Percentiles rank a stretch among this genome's conserved stretches.
Conservation (phyloP, 2,797 vertebrate genomes). For the Labroides dimidiatus region DNA sequence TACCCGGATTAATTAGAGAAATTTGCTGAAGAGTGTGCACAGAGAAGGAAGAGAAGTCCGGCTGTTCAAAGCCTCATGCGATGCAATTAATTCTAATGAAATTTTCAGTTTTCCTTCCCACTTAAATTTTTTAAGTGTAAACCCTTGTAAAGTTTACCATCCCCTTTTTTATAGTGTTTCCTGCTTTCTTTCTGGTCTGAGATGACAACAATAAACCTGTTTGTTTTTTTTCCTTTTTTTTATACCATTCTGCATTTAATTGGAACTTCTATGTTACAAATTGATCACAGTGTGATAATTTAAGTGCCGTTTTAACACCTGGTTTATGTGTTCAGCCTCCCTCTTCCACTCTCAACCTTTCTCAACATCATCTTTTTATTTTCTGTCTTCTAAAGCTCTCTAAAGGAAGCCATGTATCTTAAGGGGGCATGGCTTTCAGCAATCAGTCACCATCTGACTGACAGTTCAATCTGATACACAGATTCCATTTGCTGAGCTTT, state of each 20-base stretch:
- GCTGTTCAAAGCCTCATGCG: slow-evolving; percentile 10
- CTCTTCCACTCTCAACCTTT: slow-evolving; percentile 13
- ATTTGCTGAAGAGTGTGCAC: slow-evolving; percentile 49
- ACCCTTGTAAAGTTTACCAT: too few relatives aligned
- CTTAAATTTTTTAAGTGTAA: too few relatives aligned
- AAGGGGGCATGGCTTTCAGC: slow-evolving; percentile 63
- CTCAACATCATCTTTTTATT: slow-evolving; percentile 5
- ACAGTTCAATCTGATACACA: slow-evolving; percentile 81
- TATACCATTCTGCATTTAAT: slow-evolving; percentile 2
- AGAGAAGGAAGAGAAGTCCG: slow-evolving; percentile 13
- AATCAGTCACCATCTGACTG: slow-evolving; percentile 78
- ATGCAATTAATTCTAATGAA: background rate
- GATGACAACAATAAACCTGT: too few relatives aligned
- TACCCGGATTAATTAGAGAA: slow-evolving; percentile 71
- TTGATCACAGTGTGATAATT: slow-evolving; percentile 24
- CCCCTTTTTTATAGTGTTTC: too few relatives aligned
- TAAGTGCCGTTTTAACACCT: slow-evolving; percentile 66
- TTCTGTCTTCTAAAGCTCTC: slow-evolving; percentile 37
- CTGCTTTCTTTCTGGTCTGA: too few relatives aligned
- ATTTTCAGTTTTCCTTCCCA: too few relatives aligned
- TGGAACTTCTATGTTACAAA: slow-evolving; percentile 6
- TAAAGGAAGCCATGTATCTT: slow-evolving; percentile 50
- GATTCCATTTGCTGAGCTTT: slow-evolving; percentile 76
- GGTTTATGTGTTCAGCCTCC: slow-evolving; percentile 38
- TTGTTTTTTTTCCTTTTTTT: background rate